Evolutionary conservation across 37 sponge, comb jelly and placozoan genomes (phyloP).

Genomic region (Amphimedon queenslandica): DNA sequence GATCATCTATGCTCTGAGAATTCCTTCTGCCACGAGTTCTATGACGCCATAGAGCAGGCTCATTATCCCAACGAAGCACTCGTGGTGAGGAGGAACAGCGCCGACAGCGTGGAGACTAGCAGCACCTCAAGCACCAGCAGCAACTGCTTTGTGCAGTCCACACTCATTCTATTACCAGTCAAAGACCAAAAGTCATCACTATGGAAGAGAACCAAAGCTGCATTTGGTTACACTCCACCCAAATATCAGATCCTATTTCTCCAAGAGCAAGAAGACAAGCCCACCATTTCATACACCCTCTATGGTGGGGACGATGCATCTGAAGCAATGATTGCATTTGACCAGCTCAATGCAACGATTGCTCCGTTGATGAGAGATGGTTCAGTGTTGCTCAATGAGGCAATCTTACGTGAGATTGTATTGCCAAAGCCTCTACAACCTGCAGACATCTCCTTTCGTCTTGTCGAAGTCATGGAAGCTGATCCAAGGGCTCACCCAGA

Average conservation of each 20-base stretch:
- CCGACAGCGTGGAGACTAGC: no score
- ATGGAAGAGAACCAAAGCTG: background rate
- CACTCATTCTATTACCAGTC: no score
- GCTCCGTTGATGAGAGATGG: slow-evolving; percentile 5
- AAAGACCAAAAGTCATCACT: no score
- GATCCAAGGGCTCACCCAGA: slow-evolving; percentile 10
- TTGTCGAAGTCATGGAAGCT: background rate
- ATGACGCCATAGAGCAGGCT: no score
- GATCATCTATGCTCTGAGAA: no score
- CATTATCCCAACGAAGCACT: no score
- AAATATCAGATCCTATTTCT: slow-evolving; percentile 9
- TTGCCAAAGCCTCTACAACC: background rate
- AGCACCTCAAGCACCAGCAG: no score
- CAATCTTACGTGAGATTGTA: background rate
- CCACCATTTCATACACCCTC: background rate
- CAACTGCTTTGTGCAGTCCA: no score
- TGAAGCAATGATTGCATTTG: slow-evolving; percentile 3
- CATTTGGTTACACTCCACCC: background rate
- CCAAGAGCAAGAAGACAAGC: background rate
- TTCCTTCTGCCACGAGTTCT: no score
- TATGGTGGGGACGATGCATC: background rate
- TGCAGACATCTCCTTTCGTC: background rate
- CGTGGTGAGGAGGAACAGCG: no score
- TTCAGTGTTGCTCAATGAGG: background rate
- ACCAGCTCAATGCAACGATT: background rate